These are phyloP conservation scores for Diploptera punctata DNA, from an alignment of 2,888 invertebrate species.

Conservation along the genomic window DNA sequence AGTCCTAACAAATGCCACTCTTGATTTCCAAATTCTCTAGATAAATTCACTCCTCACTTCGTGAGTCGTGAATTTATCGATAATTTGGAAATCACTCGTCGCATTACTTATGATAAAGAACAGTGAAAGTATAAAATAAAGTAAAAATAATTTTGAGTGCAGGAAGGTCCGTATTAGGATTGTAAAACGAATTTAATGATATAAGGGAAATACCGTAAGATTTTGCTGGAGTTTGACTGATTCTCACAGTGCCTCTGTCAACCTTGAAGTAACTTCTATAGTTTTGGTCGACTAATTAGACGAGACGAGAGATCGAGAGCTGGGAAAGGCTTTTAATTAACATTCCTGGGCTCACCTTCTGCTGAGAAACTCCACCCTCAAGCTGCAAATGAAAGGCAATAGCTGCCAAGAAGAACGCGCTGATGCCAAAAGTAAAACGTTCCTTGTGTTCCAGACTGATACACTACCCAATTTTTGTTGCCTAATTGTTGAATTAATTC, in stretches of 20 bases:
- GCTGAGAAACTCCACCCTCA: slow-evolving; percentile 46
- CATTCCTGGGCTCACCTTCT: slow-evolving; percentile 56
- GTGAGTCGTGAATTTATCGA: no score
- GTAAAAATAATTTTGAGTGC: no score
- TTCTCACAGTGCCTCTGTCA: background rate
- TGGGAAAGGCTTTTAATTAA: slow-evolving; percentile 56
- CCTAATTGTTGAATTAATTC: slow-evolving; percentile 57
- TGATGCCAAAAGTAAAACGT: slow-evolving; percentile 8
- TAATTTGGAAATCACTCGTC: no score
- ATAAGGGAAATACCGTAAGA: no score
- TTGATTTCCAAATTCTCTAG: no score
- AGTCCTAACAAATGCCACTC: no score
- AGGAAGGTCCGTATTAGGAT: no score
- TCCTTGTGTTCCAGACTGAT: slow-evolving; percentile 29
- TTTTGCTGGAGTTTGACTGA: no score
- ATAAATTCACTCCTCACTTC: no score
- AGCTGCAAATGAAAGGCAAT: slow-evolving; percentile 57
- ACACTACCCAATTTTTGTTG: slow-evolving; percentile 53
- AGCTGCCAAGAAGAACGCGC: slow-evolving; percentile 41
- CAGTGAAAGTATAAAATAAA: no score
- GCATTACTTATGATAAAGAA: no score
- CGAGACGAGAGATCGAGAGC: slow-evolving; percentile 46
- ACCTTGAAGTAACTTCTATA: slow-evolving; percentile 7
- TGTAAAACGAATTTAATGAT: no score
- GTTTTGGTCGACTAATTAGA: slow-evolving; percentile 45